Base-by-base conservation (phyloP, 2,888 invertebrate genomes). In the Habroteleia sp. region DNA sequence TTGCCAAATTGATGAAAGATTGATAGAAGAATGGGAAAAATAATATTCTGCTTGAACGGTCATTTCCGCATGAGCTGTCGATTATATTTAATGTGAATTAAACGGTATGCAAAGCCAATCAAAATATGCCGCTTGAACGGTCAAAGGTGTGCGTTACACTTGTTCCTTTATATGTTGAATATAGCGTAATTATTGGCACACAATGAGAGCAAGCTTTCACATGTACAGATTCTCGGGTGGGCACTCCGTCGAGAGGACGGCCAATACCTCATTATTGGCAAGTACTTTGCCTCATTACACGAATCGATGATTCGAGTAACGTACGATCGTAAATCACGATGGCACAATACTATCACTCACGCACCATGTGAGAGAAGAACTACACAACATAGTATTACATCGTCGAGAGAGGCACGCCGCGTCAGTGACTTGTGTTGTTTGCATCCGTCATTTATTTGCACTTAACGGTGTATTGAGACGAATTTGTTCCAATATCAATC, bases 251-350 rank as follows among this genome's bases (percentile, higher is more conserved):
- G 37, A 65, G 68, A 74, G 74, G 39, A 60, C 56, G 37, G 31
- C 56, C 69, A 54, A 77, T 77, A 72, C 72, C 77, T 77, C 74
- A 77, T 77, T 77, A 77, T 60, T 48, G 35, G 63, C 71, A 48
- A 77, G 77, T 73, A 77, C 69, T 69, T 73, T 69, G 77, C 79
- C 78, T 82, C 80, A 79, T 82, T 82, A 82, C 81, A 77, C 79
- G 80, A 81, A 80, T 80, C 82, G 81, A 81, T 81, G 81, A 82
- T 78, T 81, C 80, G 79, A 74, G 63, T 63, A 80, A 60, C 78
- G 71, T 68, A 71, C 62, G 63, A 73, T 78, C 78, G 77, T 81
- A 80, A 81, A 81, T 82, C 77, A 76, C 73, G 66, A 60, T 41
- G 74, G 50, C 74, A 65, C 74, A 58, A 41, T 71, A 56, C 68